Evolutionary conservation across 2,113 vertebrate species (phyloP), one percentile per base, ranked within the genome.

Genomic region (Varanus komodoensis): DNA sequence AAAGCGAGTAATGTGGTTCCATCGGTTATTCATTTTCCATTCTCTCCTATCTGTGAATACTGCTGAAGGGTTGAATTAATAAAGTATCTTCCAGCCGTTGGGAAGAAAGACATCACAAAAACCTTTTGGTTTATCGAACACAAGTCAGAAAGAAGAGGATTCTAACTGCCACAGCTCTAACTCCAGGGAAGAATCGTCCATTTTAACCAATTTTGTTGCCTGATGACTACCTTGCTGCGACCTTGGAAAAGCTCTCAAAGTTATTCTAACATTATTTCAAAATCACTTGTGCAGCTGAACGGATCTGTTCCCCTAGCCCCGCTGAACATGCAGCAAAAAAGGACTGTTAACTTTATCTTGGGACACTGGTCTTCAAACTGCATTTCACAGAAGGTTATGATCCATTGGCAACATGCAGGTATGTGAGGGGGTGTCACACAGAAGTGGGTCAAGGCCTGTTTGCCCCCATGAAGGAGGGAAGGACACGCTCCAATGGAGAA

Each of bases 61-160:
- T 23, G 71, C 57, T 67, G 71, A 77, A 7, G 71, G 54, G 54
- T 38, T 84, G 81, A 89, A 89, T 84, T 75, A 77, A 89, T 67
- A 67, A 84, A 17, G 71, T 67, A 14, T 82, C 38, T 32, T 6
- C 57, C 14, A 15, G 54, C 80, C 19, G 4, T 50, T 50, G 81
- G 34, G 34, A 67, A 78, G 32, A 44, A n/a, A 83, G 77, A n/a
- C 80, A 48, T n/a, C 0, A 38, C 8, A 32, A 83, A 89, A 64
- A 57, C 17, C 19, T 8, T 79, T 67, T 15, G 15, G 25, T 74
- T 75, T 64, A 27, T 54, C 11, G 32, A 75, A 19, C 34, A 50
- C 52, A 48, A 77, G 73, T 84, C 32, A 50, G 64, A 73, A 19
- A 61, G 17, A 83, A 21, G 69, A n/a, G 19, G 32, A 12, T 57